Conservation (phyloP, 2,888 invertebrate species). For the Drosophila ezoana region DNA sequence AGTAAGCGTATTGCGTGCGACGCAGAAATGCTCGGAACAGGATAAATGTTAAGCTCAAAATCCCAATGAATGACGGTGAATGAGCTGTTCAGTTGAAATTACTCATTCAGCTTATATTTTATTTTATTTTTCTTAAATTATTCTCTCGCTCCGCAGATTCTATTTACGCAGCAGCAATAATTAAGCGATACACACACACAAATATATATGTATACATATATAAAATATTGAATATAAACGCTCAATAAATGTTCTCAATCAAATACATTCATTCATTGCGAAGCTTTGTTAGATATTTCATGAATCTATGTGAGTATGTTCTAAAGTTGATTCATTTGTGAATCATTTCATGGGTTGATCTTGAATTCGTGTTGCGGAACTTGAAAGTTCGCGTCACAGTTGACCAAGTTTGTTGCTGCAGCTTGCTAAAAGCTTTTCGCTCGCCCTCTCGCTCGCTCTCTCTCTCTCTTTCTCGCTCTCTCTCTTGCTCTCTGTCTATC, state of each 20-base stretch:
- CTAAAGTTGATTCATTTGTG: slow-evolving; percentile 9
- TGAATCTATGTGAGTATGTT: too few species aligned
- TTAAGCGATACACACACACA: slow-evolving; percentile 19
- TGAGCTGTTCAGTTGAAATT: slow-evolving; percentile 2
- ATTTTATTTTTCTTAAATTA: slow-evolving; percentile 7
- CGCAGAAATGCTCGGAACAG: background rate
- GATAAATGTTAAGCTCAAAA: background rate
- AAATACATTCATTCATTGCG: slow-evolving; percentile 7
- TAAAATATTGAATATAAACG: slow-evolving; percentile 15
- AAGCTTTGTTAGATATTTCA: slow-evolving; percentile 9
- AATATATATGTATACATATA: background rate
- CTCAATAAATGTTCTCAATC: slow-evolving; percentile 19
- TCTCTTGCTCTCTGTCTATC: background rate
- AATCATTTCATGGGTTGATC: slow-evolving; percentile 51
- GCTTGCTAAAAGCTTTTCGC: slow-evolving; percentile 42
- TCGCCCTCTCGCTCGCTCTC: slow-evolving; percentile 5
- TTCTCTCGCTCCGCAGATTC: slow-evolving; percentile 1
- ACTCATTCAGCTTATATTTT: slow-evolving; percentile 3
- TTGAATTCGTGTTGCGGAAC: slow-evolving; percentile 51
- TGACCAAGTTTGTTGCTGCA: slow-evolving; percentile 14
- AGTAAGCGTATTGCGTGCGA: too few species aligned
- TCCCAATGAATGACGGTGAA: slow-evolving; percentile 9
- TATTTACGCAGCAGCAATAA: slow-evolving; percentile 26
- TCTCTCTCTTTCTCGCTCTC: background rate
- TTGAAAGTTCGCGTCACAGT: slow-evolving; percentile 25